Conservation (phyloP, 2,113 vertebrate species). For the Hepsetus odoe region DNA sequence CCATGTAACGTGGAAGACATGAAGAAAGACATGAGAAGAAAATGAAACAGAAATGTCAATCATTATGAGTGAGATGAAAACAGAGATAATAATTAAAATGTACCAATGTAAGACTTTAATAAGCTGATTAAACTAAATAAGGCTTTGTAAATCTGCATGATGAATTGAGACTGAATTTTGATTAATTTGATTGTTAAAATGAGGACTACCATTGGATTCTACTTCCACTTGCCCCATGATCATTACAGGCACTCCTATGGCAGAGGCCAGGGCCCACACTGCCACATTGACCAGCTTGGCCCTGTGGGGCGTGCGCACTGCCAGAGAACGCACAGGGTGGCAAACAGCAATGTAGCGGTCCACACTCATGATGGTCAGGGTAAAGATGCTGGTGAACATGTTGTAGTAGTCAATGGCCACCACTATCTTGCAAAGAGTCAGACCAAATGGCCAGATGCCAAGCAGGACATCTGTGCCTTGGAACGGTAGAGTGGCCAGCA, state of each 20-base stretch:
- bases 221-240: slow-evolving; percentile 51
- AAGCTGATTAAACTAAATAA: slow-evolving; percentile 1
- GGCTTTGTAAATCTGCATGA: not conserved
- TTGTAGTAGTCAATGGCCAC: slow-evolving; percentile 58
- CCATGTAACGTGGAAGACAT: too few species aligned
- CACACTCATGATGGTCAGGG: slow-evolving; percentile 55
- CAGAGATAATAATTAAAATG: not conserved
- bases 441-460: slow-evolving; percentile 50
- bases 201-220: slow-evolving; percentile 39
- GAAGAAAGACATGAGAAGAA: not conserved
- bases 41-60: not conserved
- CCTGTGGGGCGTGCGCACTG: slow-evolving; percentile 44
- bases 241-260: slow-evolving; percentile 53
- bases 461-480: slow-evolving; percentile 53
- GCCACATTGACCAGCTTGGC: slow-evolving; percentile 53
- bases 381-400: slow-evolving; percentile 58
- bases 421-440: slow-evolving; percentile 51
- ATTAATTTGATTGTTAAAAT: not conserved
- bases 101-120: not conserved
- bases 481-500: slow-evolving; percentile 54
- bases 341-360: slow-evolving; percentile 55
- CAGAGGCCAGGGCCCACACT: slow-evolving; percentile 52
- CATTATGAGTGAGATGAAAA: not conserved
- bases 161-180: not conserved
- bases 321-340: slow-evolving; percentile 51